phyloP scores from a whole-genome alignment of 2,113 vertebrate species.

The Rhegmatorhina hoffmannsi region DNA sequence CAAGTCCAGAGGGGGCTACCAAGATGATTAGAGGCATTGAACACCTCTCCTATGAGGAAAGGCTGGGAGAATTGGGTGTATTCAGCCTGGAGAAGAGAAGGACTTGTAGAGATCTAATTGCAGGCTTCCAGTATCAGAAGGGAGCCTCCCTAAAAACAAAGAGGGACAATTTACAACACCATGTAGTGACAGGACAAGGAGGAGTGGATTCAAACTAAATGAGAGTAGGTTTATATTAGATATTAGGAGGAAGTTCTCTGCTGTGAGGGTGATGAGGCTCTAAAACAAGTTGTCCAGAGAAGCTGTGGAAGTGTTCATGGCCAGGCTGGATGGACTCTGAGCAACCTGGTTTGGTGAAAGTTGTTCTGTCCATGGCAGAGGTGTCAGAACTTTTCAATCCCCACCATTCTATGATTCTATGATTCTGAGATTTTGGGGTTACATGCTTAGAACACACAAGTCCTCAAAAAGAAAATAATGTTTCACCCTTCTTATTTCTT shows the following conservation, averaged over 20 bases:
- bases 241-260: not conserved
- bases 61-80: not conserved
- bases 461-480: not conserved
- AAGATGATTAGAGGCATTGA: no score
- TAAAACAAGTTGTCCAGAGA: not conserved
- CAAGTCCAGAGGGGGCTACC: accelerated
- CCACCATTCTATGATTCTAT: not conserved
- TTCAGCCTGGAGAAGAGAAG: not conserved
- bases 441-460: not conserved
- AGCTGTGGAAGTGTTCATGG: not conserved
- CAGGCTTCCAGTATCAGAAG: not conserved
- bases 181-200: not conserved
- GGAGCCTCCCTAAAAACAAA: not conserved
- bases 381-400: not conserved
- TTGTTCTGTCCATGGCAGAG: not conserved
- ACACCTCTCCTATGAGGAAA: not conserved
- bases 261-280: not conserved
- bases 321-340: not conserved
- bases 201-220: not conserved
- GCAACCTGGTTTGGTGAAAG: not conserved
- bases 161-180: not conserved
- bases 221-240: not conserved
- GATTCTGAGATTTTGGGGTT: not conserved
- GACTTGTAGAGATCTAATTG: not conserved
- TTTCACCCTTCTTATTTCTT: not conserved